Percentiles rank a stretch among this genome's conserved stretches.
Evolutionary conservation across 2,888 invertebrate species (phyloP).

Genomic region (Actias luna): DNA sequence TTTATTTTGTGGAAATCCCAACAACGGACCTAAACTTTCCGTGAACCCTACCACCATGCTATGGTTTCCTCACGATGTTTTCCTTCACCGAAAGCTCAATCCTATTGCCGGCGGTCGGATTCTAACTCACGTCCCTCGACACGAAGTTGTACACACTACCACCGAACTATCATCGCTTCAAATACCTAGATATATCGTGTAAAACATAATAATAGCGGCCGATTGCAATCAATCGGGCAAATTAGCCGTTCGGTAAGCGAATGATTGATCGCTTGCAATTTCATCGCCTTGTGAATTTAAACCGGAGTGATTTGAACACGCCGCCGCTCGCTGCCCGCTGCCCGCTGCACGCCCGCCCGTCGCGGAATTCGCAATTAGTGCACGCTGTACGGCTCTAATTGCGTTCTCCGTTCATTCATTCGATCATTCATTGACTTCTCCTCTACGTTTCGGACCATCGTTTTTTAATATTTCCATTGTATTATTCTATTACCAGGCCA

Average conservation of each 20-base stretch:
- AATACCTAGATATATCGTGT: too few species aligned
- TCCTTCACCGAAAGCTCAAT: too few species aligned
- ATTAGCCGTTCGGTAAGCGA: slow-evolving; percentile 1
- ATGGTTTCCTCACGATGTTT: too few species aligned
- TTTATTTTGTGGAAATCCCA: too few species aligned
- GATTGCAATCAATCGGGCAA: neutral
- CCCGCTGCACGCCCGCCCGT: slow-evolving; percentile 27
- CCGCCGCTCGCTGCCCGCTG: slow-evolving; percentile 21
- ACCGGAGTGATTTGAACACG: slow-evolving; percentile 47
- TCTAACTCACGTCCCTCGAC: too few species aligned
- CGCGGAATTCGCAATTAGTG: slow-evolving; percentile 62
- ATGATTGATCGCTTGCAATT: slow-evolving; percentile 42
- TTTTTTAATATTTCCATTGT: neutral
- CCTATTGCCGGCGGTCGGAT: too few species aligned
- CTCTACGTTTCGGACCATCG: slow-evolving; percentile 15
- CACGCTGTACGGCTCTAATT: slow-evolving; percentile 51
- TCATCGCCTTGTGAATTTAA: slow-evolving; percentile 43
- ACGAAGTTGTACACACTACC: too few species aligned
- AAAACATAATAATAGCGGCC: slow-evolving; percentile 1
- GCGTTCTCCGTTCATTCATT: slow-evolving; percentile 39
- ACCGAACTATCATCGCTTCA: too few species aligned
- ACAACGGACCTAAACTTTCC: too few species aligned
- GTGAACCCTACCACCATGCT: too few species aligned
- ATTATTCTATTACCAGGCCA: neutral
- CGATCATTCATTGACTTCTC: slow-evolving; percentile 31